Base-by-base conservation (phyloP, 1,140 invertebrate genomes). In the Polyergus mexicanus region DNA sequence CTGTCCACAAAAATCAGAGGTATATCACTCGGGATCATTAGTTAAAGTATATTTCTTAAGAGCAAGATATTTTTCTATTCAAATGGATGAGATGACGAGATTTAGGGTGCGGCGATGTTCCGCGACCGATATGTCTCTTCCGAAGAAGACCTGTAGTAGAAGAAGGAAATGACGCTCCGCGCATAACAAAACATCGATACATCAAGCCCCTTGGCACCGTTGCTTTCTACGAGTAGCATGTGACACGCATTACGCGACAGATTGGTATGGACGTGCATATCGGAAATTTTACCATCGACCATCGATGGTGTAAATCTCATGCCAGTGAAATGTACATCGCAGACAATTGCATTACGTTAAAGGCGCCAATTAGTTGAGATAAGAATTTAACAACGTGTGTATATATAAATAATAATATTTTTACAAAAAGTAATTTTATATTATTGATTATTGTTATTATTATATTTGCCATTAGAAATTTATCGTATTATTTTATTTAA, bases 131-230 rank as follows among this genome's bases (percentile, higher is more conserved):
- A 22, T 38, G 25, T 38, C 68, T 83, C 78, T 74, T 44, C 66
- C 51, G 38, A 83, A 44, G 54, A 47, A 47, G 54, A 10, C 28
- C 74, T 54, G 41, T 44, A 58, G 35, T 68, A 58, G 38, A 84
- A 91, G 90, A 92, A 92, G 92, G 92, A 92, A 92, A 92, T 91
- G 90, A 92, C 88, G 90, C 86, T 84, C 77, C 83, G 60, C 84
- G 92, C 90, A 92, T 92, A 92, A 92, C 88, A 92, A 92, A 88
- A 80, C 74, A 62, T 62, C 86, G 69, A 74, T 78, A 69, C 74
- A 74, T 66, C 78, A 84, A 68, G 71, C 72, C 51, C 22, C 47
- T 84, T 84, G 66, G 84, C 89, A 85, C 88, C 63, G 68, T 76
- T 87, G 85, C 86, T 87, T 90, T 89, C 85, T 85, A 56, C 72